Evolutionary conservation across 2,113 vertebrate species (phyloP).

Genomic region (Ibidorhyncha struthersii): DNA sequence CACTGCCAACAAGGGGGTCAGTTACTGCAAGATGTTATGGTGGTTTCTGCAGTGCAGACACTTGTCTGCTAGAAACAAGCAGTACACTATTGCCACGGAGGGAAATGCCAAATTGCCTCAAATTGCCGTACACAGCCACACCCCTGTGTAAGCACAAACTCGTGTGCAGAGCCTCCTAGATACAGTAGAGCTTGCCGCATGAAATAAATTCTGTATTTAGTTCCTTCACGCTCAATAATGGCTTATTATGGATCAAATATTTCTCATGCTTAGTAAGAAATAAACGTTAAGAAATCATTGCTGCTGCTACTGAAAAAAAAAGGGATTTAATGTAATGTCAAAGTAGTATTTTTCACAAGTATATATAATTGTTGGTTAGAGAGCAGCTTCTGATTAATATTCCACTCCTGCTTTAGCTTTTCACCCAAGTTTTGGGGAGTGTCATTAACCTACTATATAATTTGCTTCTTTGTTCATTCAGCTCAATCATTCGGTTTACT

Average conservation of each 20-base stretch:
- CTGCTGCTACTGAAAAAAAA: neutral
- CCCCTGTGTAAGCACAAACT: neutral
- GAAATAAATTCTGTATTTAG: neutral
- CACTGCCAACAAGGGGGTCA: slow-evolving; percentile 33
- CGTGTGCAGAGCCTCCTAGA: neutral
- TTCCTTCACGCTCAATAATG: neutral
- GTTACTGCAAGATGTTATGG: slow-evolving; percentile 13
- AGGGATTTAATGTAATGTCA: neutral
- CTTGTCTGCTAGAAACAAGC: slow-evolving; percentile 51
- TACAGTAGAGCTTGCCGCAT: neutral
- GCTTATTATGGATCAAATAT: neutral
- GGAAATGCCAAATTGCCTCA: slow-evolving; percentile 50
- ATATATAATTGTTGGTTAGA: slow-evolving; percentile 42
- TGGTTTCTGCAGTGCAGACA: slow-evolving; percentile 24
- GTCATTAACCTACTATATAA: slow-evolving; percentile 55
- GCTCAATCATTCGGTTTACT: slow-evolving; percentile 40
- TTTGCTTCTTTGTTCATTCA: slow-evolving; percentile 54
- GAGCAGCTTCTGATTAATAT: slow-evolving; percentile 57
- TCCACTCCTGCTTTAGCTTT: slow-evolving; percentile 39
- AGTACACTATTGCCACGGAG: neutral
- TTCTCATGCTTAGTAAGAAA: neutral
- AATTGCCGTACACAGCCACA: neutral
- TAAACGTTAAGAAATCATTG: neutral
- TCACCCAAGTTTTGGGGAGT: slow-evolving; percentile 52
- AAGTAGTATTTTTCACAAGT: slow-evolving; percentile 37